A percentile compares a stretch with the other conserved stretches of the same genome.
These are phyloP conservation scores for Pachycephala philippinensis DNA, from an alignment of 2,113 vertebrate genomes.

Conservation along the genomic window DNA sequence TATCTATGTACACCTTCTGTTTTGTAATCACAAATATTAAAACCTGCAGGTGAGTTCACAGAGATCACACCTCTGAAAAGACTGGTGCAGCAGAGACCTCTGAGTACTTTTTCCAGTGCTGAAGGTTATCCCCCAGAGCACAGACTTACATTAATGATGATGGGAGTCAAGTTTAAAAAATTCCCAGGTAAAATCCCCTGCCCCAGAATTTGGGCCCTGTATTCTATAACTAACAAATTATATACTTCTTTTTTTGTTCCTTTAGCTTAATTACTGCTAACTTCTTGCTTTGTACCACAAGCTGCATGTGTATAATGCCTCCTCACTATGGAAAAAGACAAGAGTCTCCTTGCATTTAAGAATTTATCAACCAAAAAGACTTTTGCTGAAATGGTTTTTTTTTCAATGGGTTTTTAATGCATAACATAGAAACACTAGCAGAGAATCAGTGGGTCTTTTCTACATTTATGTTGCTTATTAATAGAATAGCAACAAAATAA, in stretches of 20 bases:
- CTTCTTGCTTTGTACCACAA: neutral
- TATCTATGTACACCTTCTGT: neutral
- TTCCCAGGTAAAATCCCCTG: fast-evolving
- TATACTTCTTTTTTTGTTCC: neutral
- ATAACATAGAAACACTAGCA: neutral
- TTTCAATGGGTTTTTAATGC: neutral
- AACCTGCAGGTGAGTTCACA: neutral
- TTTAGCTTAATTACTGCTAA: neutral
- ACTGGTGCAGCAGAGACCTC: neutral
- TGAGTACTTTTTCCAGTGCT: neutral
- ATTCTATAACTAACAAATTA: neutral
- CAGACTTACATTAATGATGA: neutral
- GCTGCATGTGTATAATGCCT: neutral
- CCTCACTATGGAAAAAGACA: neutral
- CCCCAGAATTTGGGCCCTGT: neutral
- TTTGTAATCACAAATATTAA: neutral
- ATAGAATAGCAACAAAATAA: neutral
- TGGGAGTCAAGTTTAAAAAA: neutral
- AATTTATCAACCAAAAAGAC: neutral
- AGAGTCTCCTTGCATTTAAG: neutral
- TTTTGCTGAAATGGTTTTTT: neutral
- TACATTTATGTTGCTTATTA: neutral
- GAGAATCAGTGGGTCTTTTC: neutral
- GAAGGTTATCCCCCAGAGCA: neutral
- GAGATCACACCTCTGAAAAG: neutral